A percentile compares a stretch with the other conserved stretches of the same genome.
Evolutionary conservation across 2,797 vertebrate species (phyloP).

Genomic region (Fringilla coelebs): DNA sequence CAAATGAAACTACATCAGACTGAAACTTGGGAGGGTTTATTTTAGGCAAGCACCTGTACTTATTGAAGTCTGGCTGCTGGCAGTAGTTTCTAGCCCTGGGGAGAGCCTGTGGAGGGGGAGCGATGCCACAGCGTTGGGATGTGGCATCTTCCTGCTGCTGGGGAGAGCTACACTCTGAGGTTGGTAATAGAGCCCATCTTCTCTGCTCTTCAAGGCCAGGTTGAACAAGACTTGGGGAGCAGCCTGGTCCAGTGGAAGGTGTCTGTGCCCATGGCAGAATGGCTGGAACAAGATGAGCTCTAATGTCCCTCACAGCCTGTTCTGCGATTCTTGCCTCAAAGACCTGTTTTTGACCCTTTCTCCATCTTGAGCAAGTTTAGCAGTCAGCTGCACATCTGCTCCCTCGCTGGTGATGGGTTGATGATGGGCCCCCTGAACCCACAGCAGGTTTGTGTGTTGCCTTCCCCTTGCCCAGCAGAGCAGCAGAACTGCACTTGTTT

Average conservation of each 20-base stretch:
- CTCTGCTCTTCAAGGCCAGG: background rate
- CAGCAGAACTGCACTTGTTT: background rate
- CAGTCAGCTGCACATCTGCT: background rate
- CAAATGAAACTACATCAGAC: background rate
- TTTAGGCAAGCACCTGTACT: conserved; percentile 28
- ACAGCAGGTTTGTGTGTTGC: background rate
- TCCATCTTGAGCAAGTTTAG: accelerated
- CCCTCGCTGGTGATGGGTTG: background rate
- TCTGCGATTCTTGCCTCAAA: background rate
- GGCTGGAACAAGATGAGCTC: background rate
- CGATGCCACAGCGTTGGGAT: accelerated
- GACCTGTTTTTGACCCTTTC: background rate
- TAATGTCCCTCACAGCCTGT: background rate
- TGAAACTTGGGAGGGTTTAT: conserved; percentile 30
- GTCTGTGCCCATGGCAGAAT: background rate
- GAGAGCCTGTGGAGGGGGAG: background rate
- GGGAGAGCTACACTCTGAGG: background rate
- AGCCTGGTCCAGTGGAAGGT: background rate
- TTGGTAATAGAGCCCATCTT: background rate
- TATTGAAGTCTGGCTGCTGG: background rate
- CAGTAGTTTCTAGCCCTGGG: accelerated
- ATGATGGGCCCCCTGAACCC: background rate
- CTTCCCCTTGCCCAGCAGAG: background rate
- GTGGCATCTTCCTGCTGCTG: background rate
- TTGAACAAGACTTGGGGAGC: background rate